Conservation (phyloP, 1,140 invertebrate species). For the Pemphigus obesinymphae region DNA sequence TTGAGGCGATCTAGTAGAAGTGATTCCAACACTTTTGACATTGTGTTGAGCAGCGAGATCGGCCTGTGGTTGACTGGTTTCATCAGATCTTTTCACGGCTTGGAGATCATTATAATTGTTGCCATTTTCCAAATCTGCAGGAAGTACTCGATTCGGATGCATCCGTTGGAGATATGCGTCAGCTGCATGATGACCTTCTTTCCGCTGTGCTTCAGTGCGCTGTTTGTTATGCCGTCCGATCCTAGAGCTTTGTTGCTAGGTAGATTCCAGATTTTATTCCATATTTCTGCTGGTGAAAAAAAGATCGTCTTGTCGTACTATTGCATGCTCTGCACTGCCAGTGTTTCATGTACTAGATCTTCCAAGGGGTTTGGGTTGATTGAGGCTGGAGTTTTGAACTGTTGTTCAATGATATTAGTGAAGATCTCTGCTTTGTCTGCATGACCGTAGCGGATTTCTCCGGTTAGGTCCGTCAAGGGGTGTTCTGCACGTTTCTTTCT, state of each 20-base stretch:
- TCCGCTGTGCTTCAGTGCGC: background rate
- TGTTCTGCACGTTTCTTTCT: background rate
- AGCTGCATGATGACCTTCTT: background rate
- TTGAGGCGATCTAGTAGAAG: background rate
- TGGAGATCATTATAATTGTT: constrained; percentile 48
- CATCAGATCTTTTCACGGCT: constrained; percentile 46
- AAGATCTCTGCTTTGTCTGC: background rate
- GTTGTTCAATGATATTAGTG: background rate
- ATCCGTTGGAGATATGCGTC: background rate
- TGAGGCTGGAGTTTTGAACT: no score
- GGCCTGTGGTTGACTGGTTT: constrained; percentile 41
- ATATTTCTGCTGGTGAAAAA: background rate
- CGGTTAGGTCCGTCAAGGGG: background rate
- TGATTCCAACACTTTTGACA: constrained; percentile 16
- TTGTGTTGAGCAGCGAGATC: background rate
- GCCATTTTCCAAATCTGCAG: constrained; percentile 48
- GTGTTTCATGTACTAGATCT: background rate
- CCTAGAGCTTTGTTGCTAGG: background rate
- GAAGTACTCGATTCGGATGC: background rate
- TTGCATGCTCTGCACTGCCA: no score
- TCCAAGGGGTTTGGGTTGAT: background rate
- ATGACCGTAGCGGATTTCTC: background rate
- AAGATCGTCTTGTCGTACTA: background rate
- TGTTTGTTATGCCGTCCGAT: no score
- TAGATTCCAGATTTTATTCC: background rate